Evolutionary conservation across 2,888 invertebrate genomes (phyloP).

Genomic region (Aspidiotus rigidus): DNA sequence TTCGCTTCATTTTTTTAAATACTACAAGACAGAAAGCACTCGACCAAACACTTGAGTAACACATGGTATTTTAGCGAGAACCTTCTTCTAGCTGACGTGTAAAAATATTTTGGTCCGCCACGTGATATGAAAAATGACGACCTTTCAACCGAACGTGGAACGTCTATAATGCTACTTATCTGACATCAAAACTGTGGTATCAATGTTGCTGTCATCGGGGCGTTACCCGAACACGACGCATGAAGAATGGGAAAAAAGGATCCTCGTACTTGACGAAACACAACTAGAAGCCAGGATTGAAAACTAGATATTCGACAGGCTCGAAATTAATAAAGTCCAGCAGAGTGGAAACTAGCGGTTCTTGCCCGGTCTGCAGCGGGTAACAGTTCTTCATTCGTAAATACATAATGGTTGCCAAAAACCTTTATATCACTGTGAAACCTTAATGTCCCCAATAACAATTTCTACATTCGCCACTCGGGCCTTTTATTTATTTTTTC

Average conservation of each 20-base stretch:
- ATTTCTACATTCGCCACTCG: constrained; percentile 21
- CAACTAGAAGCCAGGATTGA: constrained; percentile 3
- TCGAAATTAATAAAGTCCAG: constrained; percentile 30
- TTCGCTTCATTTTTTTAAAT: too few relatives aligned
- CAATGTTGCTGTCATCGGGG: constrained; percentile 30
- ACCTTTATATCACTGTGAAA: constrained; percentile 20
- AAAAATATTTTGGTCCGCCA: constrained; percentile 2
- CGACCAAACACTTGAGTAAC: too few relatives aligned
- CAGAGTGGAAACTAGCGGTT: constrained; percentile 27
- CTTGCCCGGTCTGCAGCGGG: constrained; percentile 9
- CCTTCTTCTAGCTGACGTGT: too few relatives aligned
- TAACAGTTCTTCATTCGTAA: constrained; percentile 13
- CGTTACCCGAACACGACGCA: constrained; percentile 12
- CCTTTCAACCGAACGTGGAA: constrained; percentile 5
- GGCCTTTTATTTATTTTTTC: constrained; percentile 22
- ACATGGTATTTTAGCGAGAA: too few relatives aligned
- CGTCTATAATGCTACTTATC: constrained; percentile 7
- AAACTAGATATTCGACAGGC: constrained; percentile 26
- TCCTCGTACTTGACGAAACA: constrained; percentile 7
- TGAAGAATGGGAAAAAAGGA: neutral
- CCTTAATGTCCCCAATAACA: constrained; percentile 33
- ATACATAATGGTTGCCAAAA: constrained; percentile 22
- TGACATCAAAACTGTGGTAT: constrained; percentile 9
- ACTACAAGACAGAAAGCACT: too few relatives aligned
- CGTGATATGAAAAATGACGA: constrained; percentile 27